Evolutionary conservation across 2,888 invertebrate species (phyloP), one percentile per base, ranked within the genome.

Genomic region (Cistogaster globosa): DNA sequence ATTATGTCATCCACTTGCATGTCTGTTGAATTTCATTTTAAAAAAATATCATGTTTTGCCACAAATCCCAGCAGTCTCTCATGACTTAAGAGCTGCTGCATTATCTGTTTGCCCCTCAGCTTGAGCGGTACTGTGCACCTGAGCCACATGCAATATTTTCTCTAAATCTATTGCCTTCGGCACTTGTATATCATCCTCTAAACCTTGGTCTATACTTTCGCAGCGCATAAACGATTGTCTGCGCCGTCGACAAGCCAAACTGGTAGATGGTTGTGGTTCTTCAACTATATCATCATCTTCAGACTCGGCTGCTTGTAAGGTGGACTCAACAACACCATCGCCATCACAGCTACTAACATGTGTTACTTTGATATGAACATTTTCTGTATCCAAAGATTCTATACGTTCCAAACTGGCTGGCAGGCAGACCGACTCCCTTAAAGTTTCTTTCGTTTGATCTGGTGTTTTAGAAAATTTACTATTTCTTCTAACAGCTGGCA

Each of bases 131-230:
- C 38, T 60, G 4, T 84, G 86, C 6, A 86, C 65, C 69, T 86
- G 86, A 1, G 76, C 86, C 1, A 82, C 78, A 60, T 86, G 83
- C 11, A 74, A 63, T 2, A 79, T 57, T 14, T 80, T 51, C 22
- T 82, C 78, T 14, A 77, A 12, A 7, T 71, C 58, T 1, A 51
- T 32, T 11, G 62, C 11, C 32, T 74, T 60, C 36, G 53, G 80
- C 12, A 85, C 84, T 12, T 72, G 48, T 4, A 84, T 86, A 67
- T 90, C 90, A 5, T 90, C 91, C 16, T 90, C 91, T 38, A 89
- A 58, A 58, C 91, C 92, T 2, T 89, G 87, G 48, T 90, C 91
- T 48, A 91, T 53, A 0, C 92, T 91, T 83, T 91, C 92, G 81
- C 92, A 91, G 71, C 91, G 91, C 69, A 89, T 86, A 72, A 80